Evolutionary conservation across 1,140 invertebrate genomes (phyloP).

Genomic region (Linepithema humile): DNA sequence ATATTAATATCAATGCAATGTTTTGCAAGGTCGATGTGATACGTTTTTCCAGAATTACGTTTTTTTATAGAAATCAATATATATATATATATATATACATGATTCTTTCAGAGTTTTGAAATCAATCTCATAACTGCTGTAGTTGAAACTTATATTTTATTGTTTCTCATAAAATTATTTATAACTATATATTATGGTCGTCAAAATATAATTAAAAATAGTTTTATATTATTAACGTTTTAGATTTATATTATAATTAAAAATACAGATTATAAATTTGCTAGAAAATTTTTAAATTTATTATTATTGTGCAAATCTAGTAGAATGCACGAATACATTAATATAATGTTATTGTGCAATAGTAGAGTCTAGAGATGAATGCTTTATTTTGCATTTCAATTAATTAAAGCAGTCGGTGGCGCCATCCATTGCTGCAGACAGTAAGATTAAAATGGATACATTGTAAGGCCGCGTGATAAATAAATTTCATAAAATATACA

Average conservation of each 20-base stretch:
- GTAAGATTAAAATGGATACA: conserved; percentile 42
- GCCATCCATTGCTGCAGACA: conserved; percentile 48
- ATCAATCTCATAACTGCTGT: neutral
- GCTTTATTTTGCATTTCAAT: neutral
- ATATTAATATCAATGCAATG: conserved; percentile 7
- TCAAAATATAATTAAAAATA: neutral
- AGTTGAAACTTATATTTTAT: neutral
- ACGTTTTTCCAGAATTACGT: neutral
- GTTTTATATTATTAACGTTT: neutral
- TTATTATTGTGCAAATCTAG: neutral
- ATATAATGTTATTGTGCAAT: neutral
- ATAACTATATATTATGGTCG: too few relatives aligned
- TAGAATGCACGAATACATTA: neutral
- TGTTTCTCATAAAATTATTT: neutral
- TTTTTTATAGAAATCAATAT: neutral
- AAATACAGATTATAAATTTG: neutral
- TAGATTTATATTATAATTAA: neutral
- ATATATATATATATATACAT: too few relatives aligned
- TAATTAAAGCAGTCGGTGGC: conserved; percentile 41
- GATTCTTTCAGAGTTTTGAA: neutral
- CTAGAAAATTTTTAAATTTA: neutral
- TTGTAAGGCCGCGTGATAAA: conserved; percentile 30
- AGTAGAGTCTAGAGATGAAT: neutral
- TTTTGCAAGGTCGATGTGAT: neutral
- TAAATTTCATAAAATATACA: neutral